Percentiles rank a stretch among this genome's conserved stretches.
phyloP scores from a whole-genome alignment of 2,113 vertebrate genomes.

The Porphyrio hochstetteri region DNA sequence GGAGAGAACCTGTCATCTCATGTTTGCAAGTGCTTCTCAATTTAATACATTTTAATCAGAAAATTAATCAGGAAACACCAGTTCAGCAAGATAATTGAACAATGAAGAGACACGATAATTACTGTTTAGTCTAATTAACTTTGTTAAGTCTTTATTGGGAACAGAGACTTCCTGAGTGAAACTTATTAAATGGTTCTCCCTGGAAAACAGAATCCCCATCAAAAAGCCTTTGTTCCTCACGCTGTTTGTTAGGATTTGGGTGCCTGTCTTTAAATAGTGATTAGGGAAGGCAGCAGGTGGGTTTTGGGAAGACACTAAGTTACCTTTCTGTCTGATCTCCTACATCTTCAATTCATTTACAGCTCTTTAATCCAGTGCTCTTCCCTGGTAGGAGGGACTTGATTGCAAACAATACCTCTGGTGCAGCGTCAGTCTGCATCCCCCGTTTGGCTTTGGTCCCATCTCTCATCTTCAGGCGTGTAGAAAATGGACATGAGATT shows the following conservation, averaged over 20 bases:
- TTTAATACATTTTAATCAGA: conserved; percentile 82
- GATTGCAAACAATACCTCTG: not conserved
- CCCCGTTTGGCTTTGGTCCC: not conserved
- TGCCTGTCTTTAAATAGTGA: not conserved
- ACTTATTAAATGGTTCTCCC: conserved; percentile 73
- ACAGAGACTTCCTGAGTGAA: conserved; percentile 80
- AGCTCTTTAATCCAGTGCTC: not conserved
- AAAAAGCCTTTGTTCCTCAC: conserved; percentile 21
- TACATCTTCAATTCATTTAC: not conserved
- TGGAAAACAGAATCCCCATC: conserved; percentile 69
- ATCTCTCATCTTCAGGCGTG: not conserved
- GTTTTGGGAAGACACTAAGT: not conserved
- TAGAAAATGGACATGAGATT: not conserved
- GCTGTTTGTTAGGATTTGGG: not conserved
- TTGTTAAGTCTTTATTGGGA: conserved; percentile 82
- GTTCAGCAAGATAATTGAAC: conserved; percentile 83
- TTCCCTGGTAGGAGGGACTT: not conserved
- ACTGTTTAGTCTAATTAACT: conserved; percentile 85
- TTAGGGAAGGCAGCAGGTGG: not conserved
- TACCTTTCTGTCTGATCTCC: not conserved
- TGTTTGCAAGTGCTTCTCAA: conserved; percentile 64
- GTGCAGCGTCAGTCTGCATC: not conserved
- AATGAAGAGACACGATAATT: conserved; percentile 82
- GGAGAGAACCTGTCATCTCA: conserved; percentile 46
- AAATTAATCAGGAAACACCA: conserved; percentile 84